phyloP scores from a whole-genome alignment of 2,888 invertebrate genomes.

The Conomelus anceps region DNA sequence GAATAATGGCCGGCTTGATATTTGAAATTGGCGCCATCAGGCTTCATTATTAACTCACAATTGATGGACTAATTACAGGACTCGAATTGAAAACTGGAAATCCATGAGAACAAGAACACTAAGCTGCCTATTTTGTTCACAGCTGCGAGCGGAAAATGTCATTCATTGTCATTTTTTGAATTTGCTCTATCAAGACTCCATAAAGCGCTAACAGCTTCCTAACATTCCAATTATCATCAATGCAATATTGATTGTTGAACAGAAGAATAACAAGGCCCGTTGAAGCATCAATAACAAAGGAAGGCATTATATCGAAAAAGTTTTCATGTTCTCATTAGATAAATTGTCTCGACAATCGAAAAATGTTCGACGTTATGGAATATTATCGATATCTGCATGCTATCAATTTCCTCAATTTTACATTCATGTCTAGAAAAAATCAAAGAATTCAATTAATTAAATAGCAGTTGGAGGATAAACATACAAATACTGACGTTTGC shows the following conservation, averaged over 20 bases:
- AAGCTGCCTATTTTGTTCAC: neutral
- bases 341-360: too few species aligned
- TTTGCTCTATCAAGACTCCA: neutral
- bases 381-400: too few species aligned
- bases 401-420: too few species aligned
- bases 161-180: neutral
- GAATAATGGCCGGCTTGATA: neutral
- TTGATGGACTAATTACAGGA: neutral
- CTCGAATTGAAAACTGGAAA: neutral
- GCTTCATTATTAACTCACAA: neutral
- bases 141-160: neutral
- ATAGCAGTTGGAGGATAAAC: too few species aligned
- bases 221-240: neutral
- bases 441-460: too few species aligned
- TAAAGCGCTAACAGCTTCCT: neutral
- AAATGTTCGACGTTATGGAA: too few species aligned
- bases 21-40: neutral
- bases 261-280: neutral
- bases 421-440: too few species aligned
- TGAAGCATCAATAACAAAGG: neutral
- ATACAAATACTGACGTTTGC: too few species aligned
- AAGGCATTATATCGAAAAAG: too few species aligned
- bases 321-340: too few species aligned
- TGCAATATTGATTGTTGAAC: neutral
- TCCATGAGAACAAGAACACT: neutral